A percentile compares a stretch with the other conserved stretches of the same genome.
Evolutionary conservation across 2,113 vertebrate genomes (phyloP).

Genomic region (Pimephales promelas): DNA sequence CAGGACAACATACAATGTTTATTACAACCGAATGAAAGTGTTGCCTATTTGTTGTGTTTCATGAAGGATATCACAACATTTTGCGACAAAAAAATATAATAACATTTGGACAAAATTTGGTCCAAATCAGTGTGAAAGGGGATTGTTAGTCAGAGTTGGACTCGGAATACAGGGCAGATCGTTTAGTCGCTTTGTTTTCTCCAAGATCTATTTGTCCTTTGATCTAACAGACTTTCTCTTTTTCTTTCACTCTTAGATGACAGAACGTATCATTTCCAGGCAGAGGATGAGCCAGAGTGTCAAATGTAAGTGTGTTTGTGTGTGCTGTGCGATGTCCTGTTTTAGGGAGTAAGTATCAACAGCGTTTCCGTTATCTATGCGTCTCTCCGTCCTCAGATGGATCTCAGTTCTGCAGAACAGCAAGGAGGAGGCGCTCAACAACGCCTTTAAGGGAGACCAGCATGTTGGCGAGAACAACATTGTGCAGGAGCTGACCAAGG

Average conservation of each 20-base stretch:
- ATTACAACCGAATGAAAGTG: too few relatives aligned
- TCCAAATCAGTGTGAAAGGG: too few relatives aligned
- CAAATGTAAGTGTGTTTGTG: constrained; percentile 76
- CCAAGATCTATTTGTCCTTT: not conserved
- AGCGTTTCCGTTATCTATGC: not conserved
- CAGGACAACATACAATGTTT: too few relatives aligned
- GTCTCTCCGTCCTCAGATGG: constrained; percentile 83
- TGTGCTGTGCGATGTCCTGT: not conserved
- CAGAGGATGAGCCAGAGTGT: constrained; percentile 83
- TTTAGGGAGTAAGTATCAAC: not conserved
- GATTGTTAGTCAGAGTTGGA: not conserved
- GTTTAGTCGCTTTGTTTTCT: not conserved
- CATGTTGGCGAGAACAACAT: constrained; percentile 97
- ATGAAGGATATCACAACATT: too few relatives aligned
- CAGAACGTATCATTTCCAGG: constrained; percentile 84
- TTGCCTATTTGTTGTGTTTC: too few relatives aligned
- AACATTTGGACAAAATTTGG: too few relatives aligned
- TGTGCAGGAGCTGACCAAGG: constrained; percentile 96
- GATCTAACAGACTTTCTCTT: not conserved
- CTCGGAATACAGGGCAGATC: not conserved
- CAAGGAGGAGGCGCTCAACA: constrained; percentile 97
- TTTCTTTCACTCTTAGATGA: constrained; percentile 68
- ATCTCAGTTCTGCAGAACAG: constrained; percentile 98
- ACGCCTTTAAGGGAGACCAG: constrained; percentile 96
- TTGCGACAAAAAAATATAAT: too few relatives aligned